Evolutionary conservation across 1,140 invertebrate species (phyloP), one percentile per base, ranked within the genome.

Genomic region (Meloidogyne chitwoodi): DNA sequence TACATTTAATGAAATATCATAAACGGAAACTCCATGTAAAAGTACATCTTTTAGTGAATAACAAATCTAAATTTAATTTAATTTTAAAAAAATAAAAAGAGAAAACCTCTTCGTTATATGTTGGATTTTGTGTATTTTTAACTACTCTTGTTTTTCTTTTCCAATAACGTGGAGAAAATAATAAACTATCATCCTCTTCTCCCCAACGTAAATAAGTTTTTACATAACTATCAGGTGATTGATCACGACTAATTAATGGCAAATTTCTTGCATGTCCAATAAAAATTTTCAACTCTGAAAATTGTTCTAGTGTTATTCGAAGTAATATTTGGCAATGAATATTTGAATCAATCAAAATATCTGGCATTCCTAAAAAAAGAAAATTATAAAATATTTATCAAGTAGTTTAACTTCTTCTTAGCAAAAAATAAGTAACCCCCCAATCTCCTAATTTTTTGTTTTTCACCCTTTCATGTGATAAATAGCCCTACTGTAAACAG

Each of bases 241-340:
- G 31, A 22, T 66, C 56, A n/a, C 74, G 72, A n/a, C 67, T 62
- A 11, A 80, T 48, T 38, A 75, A 44, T n/a, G 80, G 80, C 24
- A 81, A 34, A n/a, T 81, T 78, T 62, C 68, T 68, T 29, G 74
- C 80, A 65, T 81, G 80, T 8, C 77, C 81, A 34, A 81, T 77
- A 72, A 83, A 83, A 22, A 83, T 76, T 26, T 61, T 44, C 6
- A 81, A 64, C 14, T 71, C 63, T n/a, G 24, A 29, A 19, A 48
- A 63, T 29, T 65, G 29, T 24, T 76, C 65, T 11, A 65, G 31
- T 24, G 44, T 70, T 0, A 81, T 29, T 11, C 66, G 27, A 10
- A 81, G 65, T 27, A 74, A 27, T 22, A 81, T 63, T 26, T 70
- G 66, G 8, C 44, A 24, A 24, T 41, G 73, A 3, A 64, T 16